Evolutionary conservation across 2,113 vertebrate species (phyloP).

Genomic region (Phoxinus phoxinus): DNA sequence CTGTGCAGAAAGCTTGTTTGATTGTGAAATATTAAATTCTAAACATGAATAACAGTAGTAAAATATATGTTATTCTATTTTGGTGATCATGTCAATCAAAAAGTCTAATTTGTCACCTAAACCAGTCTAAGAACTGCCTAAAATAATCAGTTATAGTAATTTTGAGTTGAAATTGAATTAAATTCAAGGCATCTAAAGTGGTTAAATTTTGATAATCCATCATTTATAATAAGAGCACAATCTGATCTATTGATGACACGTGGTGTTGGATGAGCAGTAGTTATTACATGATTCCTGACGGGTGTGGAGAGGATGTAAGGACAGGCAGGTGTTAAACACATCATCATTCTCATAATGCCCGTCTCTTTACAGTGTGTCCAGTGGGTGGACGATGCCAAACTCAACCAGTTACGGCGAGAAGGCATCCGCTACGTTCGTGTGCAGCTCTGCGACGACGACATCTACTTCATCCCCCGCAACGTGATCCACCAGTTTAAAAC

Average conservation of each 20-base stretch:
- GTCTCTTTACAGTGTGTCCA: constrained; percentile 88
- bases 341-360: constrained; percentile 1
- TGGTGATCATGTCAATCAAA: neutral
- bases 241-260: neutral
- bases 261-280: neutral
- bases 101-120: neutral
- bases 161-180: too few relatives aligned
- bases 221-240: neutral
- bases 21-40: too few relatives aligned
- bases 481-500: constrained; percentile 99
- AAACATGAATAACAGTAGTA: too few relatives aligned
- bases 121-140: neutral
- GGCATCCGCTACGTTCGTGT: constrained; percentile 92
- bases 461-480: constrained; percentile 99
- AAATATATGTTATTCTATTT: too few relatives aligned
- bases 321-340: neutral
- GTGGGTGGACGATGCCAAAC: constrained; percentile 98
- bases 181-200: too few relatives aligned
- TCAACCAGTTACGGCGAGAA: constrained; percentile 97
- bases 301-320: neutral
- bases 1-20: too few relatives aligned
- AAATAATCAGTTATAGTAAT: neutral
- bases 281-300: neutral
- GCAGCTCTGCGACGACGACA: constrained; percentile 95
- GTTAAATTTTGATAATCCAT: neutral